A percentile compares a stretch with the other conserved stretches of the same genome.
Evolutionary conservation across 2,113 vertebrate genomes (phyloP).

Genomic region (Hemiprocne comata): DNA sequence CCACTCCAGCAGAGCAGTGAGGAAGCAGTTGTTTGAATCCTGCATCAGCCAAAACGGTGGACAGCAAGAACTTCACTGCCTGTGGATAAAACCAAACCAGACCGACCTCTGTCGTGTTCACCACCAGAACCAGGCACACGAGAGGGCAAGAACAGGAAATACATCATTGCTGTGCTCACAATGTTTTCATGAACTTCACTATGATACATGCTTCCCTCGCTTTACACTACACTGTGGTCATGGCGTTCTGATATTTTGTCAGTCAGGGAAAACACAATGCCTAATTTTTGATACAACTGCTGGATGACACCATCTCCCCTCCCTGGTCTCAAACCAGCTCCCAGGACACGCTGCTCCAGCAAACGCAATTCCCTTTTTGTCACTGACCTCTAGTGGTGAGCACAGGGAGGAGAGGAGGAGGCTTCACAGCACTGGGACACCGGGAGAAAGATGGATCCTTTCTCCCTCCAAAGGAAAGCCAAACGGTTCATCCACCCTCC

Average conservation of each 20-base stretch:
- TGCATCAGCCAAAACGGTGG: background rate
- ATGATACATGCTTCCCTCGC: background rate
- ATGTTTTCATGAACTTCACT: background rate
- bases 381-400: conserved; percentile 55
- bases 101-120: accelerated
- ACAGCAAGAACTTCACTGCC: background rate
- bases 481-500: background rate
- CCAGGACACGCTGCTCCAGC: accelerated
- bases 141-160: background rate
- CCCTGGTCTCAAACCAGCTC: background rate
- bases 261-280: background rate
- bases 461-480: background rate
- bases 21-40: background rate
- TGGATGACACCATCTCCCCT: accelerated
- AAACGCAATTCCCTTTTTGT: background rate
- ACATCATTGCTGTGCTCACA: background rate
- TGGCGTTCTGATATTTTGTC: accelerated
- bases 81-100: background rate
- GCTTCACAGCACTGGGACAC: no score
- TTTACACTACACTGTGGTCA: background rate
- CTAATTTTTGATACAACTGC: accelerated
- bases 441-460: accelerated
- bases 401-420: background rate
- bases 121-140: accelerated
- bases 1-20: background rate